These are phyloP conservation scores for Oreochromis niloticus DNA, from an alignment of 2,113 vertebrate genomes.

Conservation along the genomic window DNA sequence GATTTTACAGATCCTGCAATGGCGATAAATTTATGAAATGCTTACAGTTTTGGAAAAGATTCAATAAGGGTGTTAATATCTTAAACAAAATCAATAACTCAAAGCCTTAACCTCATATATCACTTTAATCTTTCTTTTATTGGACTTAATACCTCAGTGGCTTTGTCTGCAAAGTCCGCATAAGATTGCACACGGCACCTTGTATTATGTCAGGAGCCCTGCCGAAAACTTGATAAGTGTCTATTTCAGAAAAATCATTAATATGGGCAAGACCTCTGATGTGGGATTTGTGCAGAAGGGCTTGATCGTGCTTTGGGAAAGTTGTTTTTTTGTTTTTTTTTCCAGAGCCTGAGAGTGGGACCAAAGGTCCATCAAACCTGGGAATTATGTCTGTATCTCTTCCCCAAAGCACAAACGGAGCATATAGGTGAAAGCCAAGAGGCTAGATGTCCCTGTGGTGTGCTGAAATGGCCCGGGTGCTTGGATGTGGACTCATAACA, in stretches of 20 bases:
- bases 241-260: conserved; percentile 50
- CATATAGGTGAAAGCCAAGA: conserved; percentile 49
- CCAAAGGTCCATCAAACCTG: conserved; percentile 61
- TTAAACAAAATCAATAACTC: neutral
- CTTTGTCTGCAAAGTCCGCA: neutral
- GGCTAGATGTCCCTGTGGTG: conserved; percentile 39
- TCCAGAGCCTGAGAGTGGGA: conserved; percentile 46
- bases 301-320: conserved; percentile 53
- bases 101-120: neutral
- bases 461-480: conserved; percentile 54
- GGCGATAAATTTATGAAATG: neutral
- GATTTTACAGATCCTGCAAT: neutral
- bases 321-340: neutral
- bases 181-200: neutral
- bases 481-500: conserved; percentile 46
- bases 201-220: neutral
- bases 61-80: neutral
- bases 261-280: conserved; percentile 19
- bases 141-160: neutral
- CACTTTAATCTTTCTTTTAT: neutral
- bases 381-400: conserved; percentile 42
- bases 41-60: neutral
- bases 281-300: conserved; percentile 49
- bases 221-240: conserved; percentile 17
- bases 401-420: conserved; percentile 7